Base-by-base conservation (phyloP, 2,888 invertebrate species). In the Dexiosoma caninum region DNA sequence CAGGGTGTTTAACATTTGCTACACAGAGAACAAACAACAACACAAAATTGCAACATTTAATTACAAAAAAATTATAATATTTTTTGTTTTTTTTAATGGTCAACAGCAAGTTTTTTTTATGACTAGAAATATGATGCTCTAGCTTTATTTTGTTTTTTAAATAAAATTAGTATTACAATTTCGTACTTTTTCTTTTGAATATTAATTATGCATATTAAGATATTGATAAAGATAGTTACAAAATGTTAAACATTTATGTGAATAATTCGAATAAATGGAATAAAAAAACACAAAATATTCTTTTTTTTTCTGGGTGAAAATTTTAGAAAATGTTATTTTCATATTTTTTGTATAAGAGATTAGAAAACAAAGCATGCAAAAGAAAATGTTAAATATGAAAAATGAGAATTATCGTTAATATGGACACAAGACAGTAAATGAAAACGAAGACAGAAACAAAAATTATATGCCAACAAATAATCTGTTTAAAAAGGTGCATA, bases 1-100 rank as follows among this genome's bases (percentile, higher is more conserved):
- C 88, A 85, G 88, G 87, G 87, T 88, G 87, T 85, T 87, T 87
- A 87, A 87, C 85, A 87, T 87, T 88, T 86, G 88, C 88, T 88
- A 87, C 87, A 87, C 88, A 86, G 87, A 88, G 87, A 87, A 87
- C 85, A 84, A 87, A 81, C 81, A 81, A 81, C 81, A 81, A 81
- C 81, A 81, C 86, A 87, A 82, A 75, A 86, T 88, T 87, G 87
- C 87, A 88, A 87, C 88, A 85, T 87, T 88, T 86, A 87, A 86
- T 86, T 75, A 82, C 69, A 76, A 82, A 83, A 77, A 82, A 78
- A 78, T 60, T 78, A 83, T 75, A 64, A 64, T 57, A 57, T 62
- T 69, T 57, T 37, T 14, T 44, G 1, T 16, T 70, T 81, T 79
- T 71, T 57, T 79, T 72, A 66, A 69, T 42, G 66, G 69, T 78